Evolutionary conservation across 2,888 invertebrate genomes (phyloP).

Genomic region (Linnaemya tessellans): DNA sequence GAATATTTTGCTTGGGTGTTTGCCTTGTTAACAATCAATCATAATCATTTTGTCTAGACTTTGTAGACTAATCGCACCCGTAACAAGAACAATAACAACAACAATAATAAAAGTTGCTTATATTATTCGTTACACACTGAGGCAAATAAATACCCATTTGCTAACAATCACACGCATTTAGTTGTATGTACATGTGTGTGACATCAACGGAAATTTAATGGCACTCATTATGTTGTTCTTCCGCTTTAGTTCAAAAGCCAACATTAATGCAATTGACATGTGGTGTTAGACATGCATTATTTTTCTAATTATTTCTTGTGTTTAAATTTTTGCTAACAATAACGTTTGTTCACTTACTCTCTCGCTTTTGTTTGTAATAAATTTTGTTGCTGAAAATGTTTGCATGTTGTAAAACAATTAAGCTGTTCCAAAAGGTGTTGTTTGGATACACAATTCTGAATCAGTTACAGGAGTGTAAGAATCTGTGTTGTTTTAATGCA

Average conservation of each 20-base stretch:
- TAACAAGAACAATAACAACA: background rate
- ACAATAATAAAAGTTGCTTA: background rate
- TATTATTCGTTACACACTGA: background rate
- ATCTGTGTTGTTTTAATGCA: background rate
- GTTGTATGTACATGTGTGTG: background rate
- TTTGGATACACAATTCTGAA: conserved; percentile 47
- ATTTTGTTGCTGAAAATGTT: conserved; percentile 36
- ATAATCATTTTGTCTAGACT: too few relatives aligned
- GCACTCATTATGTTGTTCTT: conserved; percentile 41
- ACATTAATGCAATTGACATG: conserved; percentile 43
- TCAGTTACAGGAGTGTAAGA: background rate
- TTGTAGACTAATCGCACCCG: background rate
- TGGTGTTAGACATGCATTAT: conserved; percentile 57
- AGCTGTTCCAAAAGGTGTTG: conserved; percentile 43
- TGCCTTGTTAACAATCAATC: conserved; percentile 18
- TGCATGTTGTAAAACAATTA: conserved; percentile 61
- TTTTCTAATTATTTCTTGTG: background rate
- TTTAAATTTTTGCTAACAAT: background rate
- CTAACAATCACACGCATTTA: background rate
- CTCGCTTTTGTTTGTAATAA: background rate
- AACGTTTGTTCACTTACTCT: background rate
- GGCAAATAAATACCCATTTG: conserved; percentile 17
- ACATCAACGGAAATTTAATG: conserved; percentile 46
- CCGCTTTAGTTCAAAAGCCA: conserved; percentile 43
- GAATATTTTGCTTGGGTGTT: background rate